These are phyloP conservation scores for Nomia melanderi DNA, from an alignment of 1,140 invertebrate genomes.

Conservation along the genomic window DNA sequence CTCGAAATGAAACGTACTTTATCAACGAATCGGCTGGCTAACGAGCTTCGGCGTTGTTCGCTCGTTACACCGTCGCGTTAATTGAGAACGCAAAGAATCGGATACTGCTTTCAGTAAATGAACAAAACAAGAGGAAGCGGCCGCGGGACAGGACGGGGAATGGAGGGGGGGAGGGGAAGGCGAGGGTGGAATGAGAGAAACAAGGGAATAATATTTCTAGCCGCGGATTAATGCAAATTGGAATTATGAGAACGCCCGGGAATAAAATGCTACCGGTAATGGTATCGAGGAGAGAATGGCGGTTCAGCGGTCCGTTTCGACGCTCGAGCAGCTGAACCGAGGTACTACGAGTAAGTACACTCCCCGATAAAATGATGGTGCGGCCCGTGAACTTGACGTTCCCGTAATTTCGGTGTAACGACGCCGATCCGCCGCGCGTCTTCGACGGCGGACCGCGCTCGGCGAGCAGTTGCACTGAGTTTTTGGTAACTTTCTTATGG, in stretches of 20 bases:
- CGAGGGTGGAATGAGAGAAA: neutral
- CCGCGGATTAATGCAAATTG: neutral
- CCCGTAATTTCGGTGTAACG: no score
- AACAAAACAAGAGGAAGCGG: neutral
- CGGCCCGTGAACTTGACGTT: no score
- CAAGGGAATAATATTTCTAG: constrained; percentile 1
- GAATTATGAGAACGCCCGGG: neutral
- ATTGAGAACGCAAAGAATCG: constrained; percentile 20
- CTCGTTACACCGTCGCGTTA: constrained; percentile 28
- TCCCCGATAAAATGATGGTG: no score
- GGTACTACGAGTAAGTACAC: no score
- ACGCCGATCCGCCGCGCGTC: no score
- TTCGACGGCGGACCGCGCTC: no score
- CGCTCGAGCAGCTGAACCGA: neutral
- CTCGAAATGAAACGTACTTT: constrained; percentile 15
- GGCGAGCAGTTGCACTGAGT: no score
- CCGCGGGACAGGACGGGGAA: neutral
- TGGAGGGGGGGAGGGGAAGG: no score
- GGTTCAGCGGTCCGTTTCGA: no score
- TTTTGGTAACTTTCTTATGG: no score
- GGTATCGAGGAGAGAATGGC: neutral
- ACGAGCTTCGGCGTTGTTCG: constrained; percentile 8
- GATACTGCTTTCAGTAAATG: neutral
- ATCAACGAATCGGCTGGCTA: constrained; percentile 8
- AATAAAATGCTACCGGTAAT: neutral